These are phyloP conservation scores for Callosobruchus maculatus DNA, from an alignment of 2,888 invertebrate species.

Conservation along the genomic window DNA sequence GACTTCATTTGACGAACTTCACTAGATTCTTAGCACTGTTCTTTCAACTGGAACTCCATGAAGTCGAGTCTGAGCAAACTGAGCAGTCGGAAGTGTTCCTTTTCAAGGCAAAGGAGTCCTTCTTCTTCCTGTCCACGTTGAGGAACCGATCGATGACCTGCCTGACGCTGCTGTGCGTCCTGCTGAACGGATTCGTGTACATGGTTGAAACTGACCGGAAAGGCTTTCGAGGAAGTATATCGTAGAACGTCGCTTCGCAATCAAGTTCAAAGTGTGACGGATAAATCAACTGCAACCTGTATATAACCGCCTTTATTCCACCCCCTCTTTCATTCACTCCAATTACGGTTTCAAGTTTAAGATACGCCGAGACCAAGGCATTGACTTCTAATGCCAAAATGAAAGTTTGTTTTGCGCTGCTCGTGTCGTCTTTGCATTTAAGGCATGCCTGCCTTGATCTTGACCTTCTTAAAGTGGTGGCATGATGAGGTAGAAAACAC, in stretches of 20 bases:
- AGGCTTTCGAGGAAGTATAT: neutral
- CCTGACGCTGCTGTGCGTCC: constrained; percentile 65
- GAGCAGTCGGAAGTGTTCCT: constrained; percentile 23
- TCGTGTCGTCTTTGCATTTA: neutral
- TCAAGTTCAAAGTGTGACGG: neutral
- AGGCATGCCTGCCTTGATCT: neutral
- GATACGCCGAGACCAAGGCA: neutral
- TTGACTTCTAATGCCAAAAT: neutral
- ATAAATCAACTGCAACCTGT: neutral
- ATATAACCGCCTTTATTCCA: neutral
- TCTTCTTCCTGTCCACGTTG: constrained; percentile 43
- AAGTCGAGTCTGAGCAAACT: constrained; percentile 17
- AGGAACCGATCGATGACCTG: constrained; percentile 63
- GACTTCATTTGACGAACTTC: neutral
- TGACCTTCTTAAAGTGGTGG: neutral
- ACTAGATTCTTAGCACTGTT: constrained; percentile 13
- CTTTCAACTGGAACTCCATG: constrained; percentile 12
- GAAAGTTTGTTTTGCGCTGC: neutral
- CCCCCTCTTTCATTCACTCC: neutral
- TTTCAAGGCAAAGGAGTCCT: constrained; percentile 12
- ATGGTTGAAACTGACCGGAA: constrained; percentile 37
- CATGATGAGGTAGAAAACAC: neutral
- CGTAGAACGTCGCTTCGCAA: neutral
- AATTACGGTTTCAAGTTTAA: neutral
- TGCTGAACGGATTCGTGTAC: constrained; percentile 69